Percentiles rank a stretch among this genome's conserved stretches.
Conservation (phyloP, 2,113 vertebrate genomes). For the Orientallactaga bullata region DNA sequence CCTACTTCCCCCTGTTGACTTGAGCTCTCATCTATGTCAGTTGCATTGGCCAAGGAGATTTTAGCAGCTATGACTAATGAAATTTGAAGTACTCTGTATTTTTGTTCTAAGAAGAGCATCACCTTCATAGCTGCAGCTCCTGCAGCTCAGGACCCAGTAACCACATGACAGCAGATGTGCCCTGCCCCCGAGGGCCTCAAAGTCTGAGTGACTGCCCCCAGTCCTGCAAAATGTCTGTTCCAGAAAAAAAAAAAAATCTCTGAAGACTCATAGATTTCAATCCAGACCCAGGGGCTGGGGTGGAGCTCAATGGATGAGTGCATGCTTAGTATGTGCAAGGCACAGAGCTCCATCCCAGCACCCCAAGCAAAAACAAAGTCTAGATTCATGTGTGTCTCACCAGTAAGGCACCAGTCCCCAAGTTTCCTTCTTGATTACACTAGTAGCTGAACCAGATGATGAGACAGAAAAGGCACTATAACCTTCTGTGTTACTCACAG, state of each 20-base stretch:
- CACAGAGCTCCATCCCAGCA: not conserved
- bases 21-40: not conserved
- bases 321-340: not conserved
- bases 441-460: constrained; percentile 18
- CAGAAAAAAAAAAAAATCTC: constrained; percentile 20
- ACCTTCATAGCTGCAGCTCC: not conserved
- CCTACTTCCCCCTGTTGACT: not conserved
- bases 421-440: constrained; percentile 1
- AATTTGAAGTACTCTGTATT: not conserved
- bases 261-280: constrained; percentile 19
- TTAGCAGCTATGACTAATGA: not conserved
- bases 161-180: not conserved
- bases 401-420: not conserved
- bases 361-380: not conserved
- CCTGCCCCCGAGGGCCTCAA: not conserved
- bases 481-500: not conserved
- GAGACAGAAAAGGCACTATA: constrained; percentile 21
- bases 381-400: not conserved
- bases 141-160: not conserved
- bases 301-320: not conserved
- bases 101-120: not conserved
- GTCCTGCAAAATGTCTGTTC: not conserved
- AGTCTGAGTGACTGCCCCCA: not conserved
- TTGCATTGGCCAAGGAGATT: not conserved
- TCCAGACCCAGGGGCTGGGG: not conserved